These are phyloP conservation scores for Channa maculata DNA, from an alignment of 2,113 vertebrate genomes.

Conservation along the genomic window DNA sequence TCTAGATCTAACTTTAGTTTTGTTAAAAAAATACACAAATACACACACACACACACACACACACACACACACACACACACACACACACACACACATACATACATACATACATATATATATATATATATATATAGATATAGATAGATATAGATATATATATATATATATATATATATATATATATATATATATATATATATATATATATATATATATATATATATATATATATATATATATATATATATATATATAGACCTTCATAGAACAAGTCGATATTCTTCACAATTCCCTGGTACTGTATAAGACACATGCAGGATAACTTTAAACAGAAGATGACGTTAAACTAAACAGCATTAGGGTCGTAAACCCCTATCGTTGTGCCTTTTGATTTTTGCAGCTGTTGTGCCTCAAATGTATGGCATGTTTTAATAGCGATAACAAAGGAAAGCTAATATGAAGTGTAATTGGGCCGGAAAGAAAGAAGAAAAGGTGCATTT, in stretches of 20 bases:
- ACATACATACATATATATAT: no score
- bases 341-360: slow-evolving; percentile 34
- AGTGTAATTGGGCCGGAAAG: background rate
- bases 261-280: slow-evolving; percentile 14
- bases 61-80: background rate
- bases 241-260: no score
- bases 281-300: slow-evolving; percentile 67
- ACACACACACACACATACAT: slow-evolving; percentile 1
- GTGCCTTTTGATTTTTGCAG: slow-evolving; percentile 52
- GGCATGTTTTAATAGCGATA: slow-evolving; percentile 36
- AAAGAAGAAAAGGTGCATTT: slow-evolving; percentile 10
- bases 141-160: no score
- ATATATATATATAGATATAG: no score
- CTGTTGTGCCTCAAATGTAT: slow-evolving; percentile 33
- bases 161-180: no score
- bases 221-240: no score
- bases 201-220: no score
- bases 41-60: background rate
- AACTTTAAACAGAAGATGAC: slow-evolving; percentile 42
- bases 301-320: slow-evolving; percentile 34
- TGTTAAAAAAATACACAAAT: no score
- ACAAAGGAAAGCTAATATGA: background rate
- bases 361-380: slow-evolving; percentile 16
- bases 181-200: no score
- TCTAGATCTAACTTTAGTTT: no score